phyloP scores from a whole-genome alignment of 1,140 invertebrate genomes.

The Drosophila suzukii region DNA sequence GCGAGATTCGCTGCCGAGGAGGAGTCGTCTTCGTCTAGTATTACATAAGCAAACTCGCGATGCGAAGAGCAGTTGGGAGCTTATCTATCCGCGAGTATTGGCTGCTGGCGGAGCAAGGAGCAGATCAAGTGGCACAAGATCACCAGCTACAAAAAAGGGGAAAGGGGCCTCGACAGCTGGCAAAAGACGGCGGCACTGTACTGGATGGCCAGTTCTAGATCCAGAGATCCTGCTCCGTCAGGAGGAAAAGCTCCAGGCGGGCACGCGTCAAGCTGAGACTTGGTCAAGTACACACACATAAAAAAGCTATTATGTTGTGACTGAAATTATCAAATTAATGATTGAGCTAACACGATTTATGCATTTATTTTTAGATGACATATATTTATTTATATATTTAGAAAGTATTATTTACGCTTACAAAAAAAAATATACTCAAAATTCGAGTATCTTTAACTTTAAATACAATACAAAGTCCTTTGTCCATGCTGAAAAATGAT shows the following conservation, averaged over 20 bases:
- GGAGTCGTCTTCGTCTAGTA: slow-evolving; percentile 59
- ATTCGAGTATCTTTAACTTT: no score
- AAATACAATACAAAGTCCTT: no score
- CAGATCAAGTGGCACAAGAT: slow-evolving; percentile 75
- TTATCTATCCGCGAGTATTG: slow-evolving; percentile 43
- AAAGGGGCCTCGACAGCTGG: slow-evolving; percentile 58
- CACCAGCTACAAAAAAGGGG: slow-evolving; percentile 35
- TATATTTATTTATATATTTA: no score
- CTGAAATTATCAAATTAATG: neutral
- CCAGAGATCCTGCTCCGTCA: slow-evolving; percentile 24
- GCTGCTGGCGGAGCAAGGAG: slow-evolving; percentile 44
- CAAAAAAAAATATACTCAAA: no score
- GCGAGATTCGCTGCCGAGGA: slow-evolving; percentile 39
- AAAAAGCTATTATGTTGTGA: neutral
- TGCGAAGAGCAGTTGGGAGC: slow-evolving; percentile 37
- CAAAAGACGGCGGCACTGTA: slow-evolving; percentile 79
- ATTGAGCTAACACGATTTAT: no score
- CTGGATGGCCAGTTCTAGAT: slow-evolving; percentile 24
- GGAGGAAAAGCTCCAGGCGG: slow-evolving; percentile 46
- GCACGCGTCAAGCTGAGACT: slow-evolving; percentile 59
- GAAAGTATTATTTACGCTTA: no score
- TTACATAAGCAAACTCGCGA: slow-evolving; percentile 76
- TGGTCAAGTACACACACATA: slow-evolving; percentile 13
- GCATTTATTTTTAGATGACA: no score
- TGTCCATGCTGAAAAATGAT: no score